phyloP scores from a whole-genome alignment of 2,797 vertebrate species.

The Poeciliopsis turneri region DNA sequence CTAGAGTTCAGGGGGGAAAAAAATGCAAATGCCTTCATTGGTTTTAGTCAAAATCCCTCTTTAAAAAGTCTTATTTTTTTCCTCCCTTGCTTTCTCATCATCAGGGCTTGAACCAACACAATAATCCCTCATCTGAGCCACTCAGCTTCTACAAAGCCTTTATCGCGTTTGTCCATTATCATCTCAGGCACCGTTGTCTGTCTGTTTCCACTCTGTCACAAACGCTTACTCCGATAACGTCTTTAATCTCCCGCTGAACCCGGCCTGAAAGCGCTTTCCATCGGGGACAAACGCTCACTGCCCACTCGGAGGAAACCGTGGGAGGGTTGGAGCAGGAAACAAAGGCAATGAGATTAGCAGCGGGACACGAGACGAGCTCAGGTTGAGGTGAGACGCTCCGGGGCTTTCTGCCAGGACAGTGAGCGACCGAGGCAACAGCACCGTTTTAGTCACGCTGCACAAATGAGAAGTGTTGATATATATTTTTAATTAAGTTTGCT shows the following conservation, averaged over 20 bases:
- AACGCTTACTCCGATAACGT: conserved; percentile 62
- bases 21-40: not conserved
- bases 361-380: not conserved
- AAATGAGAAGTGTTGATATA: not conserved
- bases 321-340: conserved; percentile 14
- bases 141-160: conserved; percentile 13
- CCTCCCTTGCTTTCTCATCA: not conserved
- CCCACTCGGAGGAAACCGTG: conserved; percentile 11
- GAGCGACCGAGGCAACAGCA: conserved; percentile 8
- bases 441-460: not conserved
- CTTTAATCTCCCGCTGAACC: conserved; percentile 54
- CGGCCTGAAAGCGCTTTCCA: conserved; percentile 53
- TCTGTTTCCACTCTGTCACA: conserved; percentile 48
- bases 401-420: conserved; percentile 8
- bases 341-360: conserved; percentile 26
- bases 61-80: not conserved
- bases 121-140: conserved; percentile 53
- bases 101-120: conserved; percentile 17
- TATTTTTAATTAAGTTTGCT: not conserved
- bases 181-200: conserved; percentile 58
- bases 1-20: no score
- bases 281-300: not conserved
- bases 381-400: not conserved
- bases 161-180: conserved; percentile 51
- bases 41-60: not conserved